Base-by-base conservation (phyloP, 1,140 invertebrate genomes). In the Scaptodrosophila lebanonensis region DNA sequence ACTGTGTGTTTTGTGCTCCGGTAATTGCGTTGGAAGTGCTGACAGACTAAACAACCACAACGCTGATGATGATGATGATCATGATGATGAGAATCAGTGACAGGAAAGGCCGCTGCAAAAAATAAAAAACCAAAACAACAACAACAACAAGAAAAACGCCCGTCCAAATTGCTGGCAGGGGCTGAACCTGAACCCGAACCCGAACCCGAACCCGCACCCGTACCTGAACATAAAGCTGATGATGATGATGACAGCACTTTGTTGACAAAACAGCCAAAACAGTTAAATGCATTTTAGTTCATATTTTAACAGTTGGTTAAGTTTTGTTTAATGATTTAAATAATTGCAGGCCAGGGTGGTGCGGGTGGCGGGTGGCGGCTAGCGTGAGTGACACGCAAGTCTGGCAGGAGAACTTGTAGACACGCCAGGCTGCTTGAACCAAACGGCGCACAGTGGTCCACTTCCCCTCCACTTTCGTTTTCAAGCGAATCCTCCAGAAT, bases 221-320 rank as follows among this genome's bases (percentile, higher is more conserved):
- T n/a, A n/a, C 3, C 3, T 25, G 15, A 57, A 15, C 47, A 44
- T 15, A 48, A 57, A 33, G 53, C 63, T 61, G 30, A 57, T 58
- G 44, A 76, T 70, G 64, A 79, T 73, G 73, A 79, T 82, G 75
- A 73, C 75, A 66, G 60, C 75, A 54, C 64, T 68, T 79, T 77
- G 73, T 77, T 77, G 73, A 77, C 73, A 77, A 79, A 77, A 77
- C 68, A 77, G 73, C 65, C 64, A 73, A 77, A 79, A 79, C 68
- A 75, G 69, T 82, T 79, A 79, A 79, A 75, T 79, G 75, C 75
- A 82, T 75, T 79, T 79, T 82, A 79, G 75, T 79, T 79, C 48
- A 79, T 79, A 82, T 79, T 79, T 79, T 79, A 79, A 79, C 75
- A 79, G 75, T 79, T 79, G 75, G 75, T 79, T 79, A 79, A 82